Percentiles rank a stretch among this genome's conserved stretches.
Conservation (phyloP, 2,113 vertebrate species). For the Trematocara zebra region DNA sequence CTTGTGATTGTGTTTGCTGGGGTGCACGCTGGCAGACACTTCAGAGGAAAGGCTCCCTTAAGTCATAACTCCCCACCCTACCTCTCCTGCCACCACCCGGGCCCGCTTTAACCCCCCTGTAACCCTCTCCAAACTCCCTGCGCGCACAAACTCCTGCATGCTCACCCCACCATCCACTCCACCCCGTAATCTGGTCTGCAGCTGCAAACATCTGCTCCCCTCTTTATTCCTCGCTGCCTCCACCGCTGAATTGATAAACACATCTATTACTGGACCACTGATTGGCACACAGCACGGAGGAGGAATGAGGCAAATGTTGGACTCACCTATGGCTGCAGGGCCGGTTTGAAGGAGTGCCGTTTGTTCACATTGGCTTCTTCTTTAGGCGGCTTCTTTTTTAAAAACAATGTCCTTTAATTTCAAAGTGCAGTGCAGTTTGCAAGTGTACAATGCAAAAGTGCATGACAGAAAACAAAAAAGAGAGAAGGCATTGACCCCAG, state of each 20-base stretch:
- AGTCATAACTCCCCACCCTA: constrained; percentile 72
- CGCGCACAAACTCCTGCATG: constrained; percentile 54
- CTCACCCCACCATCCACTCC: constrained; percentile 67
- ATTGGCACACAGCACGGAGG: constrained; percentile 47
- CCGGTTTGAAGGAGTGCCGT: background rate
- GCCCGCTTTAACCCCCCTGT: constrained; percentile 64
- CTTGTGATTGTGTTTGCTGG: constrained; percentile 79
- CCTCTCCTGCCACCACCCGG: constrained; percentile 58
- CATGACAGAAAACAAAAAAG: background rate
- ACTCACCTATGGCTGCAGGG: constrained; percentile 23
- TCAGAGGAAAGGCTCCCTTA: constrained; percentile 77
- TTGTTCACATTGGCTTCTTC: background rate
- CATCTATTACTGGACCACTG: constrained; percentile 65
- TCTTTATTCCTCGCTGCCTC: constrained; percentile 54
- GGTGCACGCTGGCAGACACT: constrained; percentile 76
- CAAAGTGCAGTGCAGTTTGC: background rate
- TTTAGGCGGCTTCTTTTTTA: background rate
- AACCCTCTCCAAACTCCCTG: constrained; percentile 63
- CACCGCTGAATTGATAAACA: constrained; percentile 71
- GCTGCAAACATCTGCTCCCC: constrained; percentile 75
- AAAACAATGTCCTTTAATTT: background rate
- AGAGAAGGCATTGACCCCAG: rapidly evolving
- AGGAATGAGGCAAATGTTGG: constrained; percentile 36
- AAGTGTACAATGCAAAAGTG: background rate
- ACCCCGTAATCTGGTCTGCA: constrained; percentile 78